These are phyloP conservation scores for Hipposideros armiger DNA, from an alignment of 2,113 vertebrate genomes.

Conservation along the genomic window DNA sequence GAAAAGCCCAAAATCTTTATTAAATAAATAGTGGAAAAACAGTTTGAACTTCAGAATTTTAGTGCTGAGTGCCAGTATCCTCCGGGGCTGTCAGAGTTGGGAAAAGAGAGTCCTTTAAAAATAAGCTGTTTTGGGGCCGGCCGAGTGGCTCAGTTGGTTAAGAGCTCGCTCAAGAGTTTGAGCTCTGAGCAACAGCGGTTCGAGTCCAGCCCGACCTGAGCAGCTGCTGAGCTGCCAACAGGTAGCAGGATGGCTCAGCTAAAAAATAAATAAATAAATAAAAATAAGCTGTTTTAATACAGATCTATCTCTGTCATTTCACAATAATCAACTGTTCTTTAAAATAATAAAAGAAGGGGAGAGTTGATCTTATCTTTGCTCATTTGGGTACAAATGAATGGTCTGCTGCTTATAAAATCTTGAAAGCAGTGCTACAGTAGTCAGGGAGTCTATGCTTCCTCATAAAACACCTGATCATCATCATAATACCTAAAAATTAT, in stretches of 20 bases:
- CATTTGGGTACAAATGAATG: neutral
- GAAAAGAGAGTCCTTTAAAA: conserved; percentile 8
- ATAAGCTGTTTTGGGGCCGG: neutral
- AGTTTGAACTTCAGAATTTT: neutral
- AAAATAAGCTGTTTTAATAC: conserved; percentile 22
- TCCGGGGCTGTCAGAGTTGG: neutral
- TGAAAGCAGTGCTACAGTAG: neutral
- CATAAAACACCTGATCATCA: neutral
- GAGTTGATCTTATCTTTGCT: neutral
- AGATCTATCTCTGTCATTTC: neutral
- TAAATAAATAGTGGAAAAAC: conserved; percentile 6
- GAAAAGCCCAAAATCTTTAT: neutral
- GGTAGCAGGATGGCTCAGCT: no score
- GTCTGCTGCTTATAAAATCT: neutral
- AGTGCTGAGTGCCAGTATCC: neutral
- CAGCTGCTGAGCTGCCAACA: no score
- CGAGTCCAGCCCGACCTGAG: no score
- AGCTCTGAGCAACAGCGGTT: no score
- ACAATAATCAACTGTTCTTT: neutral
- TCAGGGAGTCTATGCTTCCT: neutral
- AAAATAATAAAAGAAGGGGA: conserved; percentile 30
- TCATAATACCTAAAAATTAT: neutral
- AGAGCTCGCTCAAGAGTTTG: no score
- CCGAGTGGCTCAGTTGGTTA: no score
- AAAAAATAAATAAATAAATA: neutral